Evolutionary conservation across 2,113 vertebrate species (phyloP).

Genomic region (Pseudopipra pipra): DNA sequence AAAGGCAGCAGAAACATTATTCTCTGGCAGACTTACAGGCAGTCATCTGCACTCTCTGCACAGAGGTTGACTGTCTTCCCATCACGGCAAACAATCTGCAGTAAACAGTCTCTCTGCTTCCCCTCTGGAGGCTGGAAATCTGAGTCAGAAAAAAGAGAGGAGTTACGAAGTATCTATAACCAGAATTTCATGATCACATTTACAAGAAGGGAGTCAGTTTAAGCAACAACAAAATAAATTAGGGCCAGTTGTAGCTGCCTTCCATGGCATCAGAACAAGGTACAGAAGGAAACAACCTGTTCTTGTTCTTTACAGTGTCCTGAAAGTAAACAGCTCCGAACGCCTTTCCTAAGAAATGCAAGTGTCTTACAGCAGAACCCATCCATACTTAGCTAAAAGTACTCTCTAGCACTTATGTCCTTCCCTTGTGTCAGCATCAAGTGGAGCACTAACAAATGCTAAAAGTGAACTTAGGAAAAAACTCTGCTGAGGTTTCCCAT

Average conservation of each 20-base stretch:
- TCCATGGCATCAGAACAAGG: background rate
- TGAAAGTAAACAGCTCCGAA: background rate
- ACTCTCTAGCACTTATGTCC: background rate
- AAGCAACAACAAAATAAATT: background rate
- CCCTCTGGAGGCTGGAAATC: slow-evolving; percentile 91
- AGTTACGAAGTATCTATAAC: background rate
- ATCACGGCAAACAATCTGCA: slow-evolving; percentile 93
- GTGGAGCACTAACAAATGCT: background rate
- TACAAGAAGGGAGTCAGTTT: background rate
- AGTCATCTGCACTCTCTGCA: slow-evolving; percentile 91
- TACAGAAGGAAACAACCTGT: background rate
- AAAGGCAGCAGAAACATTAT: background rate
- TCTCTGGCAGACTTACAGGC: slow-evolving; percentile 81
- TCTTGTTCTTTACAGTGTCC: background rate
- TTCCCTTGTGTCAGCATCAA: background rate
- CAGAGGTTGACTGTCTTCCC: slow-evolving; percentile 90
- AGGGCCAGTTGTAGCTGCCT: background rate
- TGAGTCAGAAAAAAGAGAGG: slow-evolving; percentile 33
- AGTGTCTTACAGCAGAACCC: background rate
- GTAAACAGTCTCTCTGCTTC: slow-evolving; percentile 84
- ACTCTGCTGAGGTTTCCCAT: background rate
- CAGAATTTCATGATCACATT: background rate
- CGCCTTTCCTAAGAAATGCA: background rate
- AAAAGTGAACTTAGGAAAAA: background rate
- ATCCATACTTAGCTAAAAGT: background rate